Evolutionary conservation across 1,140 invertebrate species (phyloP).

Genomic region (Zaprionus ornatus): DNA sequence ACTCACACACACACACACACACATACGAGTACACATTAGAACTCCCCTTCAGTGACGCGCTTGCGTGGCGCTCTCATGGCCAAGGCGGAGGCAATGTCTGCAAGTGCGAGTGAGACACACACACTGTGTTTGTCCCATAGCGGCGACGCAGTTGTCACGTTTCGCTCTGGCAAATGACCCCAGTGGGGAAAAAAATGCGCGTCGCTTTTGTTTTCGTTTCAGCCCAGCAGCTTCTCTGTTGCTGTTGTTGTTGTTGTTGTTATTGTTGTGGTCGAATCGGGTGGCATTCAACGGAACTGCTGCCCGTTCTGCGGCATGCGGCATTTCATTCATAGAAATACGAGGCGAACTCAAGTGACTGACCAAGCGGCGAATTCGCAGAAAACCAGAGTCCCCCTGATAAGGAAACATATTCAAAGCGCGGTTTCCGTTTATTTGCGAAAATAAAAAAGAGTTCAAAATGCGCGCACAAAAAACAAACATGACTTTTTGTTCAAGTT

Average conservation of each 20-base stretch:
- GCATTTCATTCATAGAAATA: constrained; percentile 52
- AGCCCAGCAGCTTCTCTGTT: background rate
- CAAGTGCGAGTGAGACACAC: constrained; percentile 1
- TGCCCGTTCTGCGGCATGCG: constrained; percentile 29
- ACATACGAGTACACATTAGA: background rate
- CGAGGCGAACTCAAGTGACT: constrained; percentile 34
- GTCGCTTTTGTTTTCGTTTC: constrained; percentile 30
- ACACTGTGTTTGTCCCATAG: background rate
- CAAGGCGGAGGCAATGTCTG: constrained; percentile 4
- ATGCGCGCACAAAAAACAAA: background rate
- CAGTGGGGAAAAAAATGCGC: background rate
- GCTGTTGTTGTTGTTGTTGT: background rate
- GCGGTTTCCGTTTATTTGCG: background rate
- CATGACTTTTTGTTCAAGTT: constrained; percentile 16
- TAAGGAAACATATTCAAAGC: constrained; percentile 38
- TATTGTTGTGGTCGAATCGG: constrained; percentile 23
- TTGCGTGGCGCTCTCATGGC: constrained; percentile 34
- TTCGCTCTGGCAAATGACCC: constrained; percentile 45
- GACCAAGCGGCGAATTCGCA: constrained; percentile 11
- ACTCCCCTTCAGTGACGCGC: background rate
- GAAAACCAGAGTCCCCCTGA: constrained; percentile 13
- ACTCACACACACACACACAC: background rate
- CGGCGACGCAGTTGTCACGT: constrained; percentile 42
- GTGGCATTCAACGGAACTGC: constrained; percentile 41
- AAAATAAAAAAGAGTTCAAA: constrained; percentile 3